phyloP scores from a whole-genome alignment of 1,140 invertebrate genomes.

The Drosophila navojoa region DNA sequence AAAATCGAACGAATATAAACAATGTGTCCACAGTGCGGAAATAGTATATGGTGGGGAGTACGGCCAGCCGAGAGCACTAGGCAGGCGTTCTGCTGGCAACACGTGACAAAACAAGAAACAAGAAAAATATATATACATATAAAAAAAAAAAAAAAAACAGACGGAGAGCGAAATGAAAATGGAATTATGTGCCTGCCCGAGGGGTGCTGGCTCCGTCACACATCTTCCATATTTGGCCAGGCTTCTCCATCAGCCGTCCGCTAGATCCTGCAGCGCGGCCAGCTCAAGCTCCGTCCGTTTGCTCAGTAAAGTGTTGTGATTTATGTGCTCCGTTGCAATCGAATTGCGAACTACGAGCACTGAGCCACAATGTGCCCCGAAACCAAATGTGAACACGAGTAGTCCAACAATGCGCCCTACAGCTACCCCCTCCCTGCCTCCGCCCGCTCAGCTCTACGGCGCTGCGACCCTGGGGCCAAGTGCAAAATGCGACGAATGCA shows the following conservation, averaged over 20 bases:
- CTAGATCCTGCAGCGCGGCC: background rate
- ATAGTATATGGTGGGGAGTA: background rate
- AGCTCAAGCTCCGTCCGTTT: slow-evolving; percentile 30
- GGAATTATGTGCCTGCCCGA: slow-evolving; percentile 18
- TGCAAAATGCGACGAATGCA: slow-evolving; percentile 44
- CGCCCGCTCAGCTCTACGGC: background rate
- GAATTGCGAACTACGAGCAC: slow-evolving; percentile 29
- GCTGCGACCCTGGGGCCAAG: slow-evolving; percentile 41
- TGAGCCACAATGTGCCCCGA: slow-evolving; percentile 25
- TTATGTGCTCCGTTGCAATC: slow-evolving; percentile 53
- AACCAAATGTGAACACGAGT: background rate
- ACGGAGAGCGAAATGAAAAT: background rate
- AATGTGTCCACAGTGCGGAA: slow-evolving; percentile 47
- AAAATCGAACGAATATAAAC: slow-evolving; percentile 80
- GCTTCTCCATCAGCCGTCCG: background rate
- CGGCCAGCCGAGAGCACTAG: background rate
- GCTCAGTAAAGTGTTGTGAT: slow-evolving; percentile 65
- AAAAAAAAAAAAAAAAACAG: background rate
- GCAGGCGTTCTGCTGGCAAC: slow-evolving; percentile 3
- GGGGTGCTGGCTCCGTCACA: background rate
- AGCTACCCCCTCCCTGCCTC: too few species aligned
- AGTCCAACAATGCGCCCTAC: background rate
- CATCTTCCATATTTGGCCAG: background rate
- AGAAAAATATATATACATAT: too few species aligned
- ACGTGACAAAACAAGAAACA: slow-evolving; percentile 46